These are phyloP conservation scores for Sturnus vulgaris DNA, from an alignment of 2,113 vertebrate genomes.

Conservation along the genomic window DNA sequence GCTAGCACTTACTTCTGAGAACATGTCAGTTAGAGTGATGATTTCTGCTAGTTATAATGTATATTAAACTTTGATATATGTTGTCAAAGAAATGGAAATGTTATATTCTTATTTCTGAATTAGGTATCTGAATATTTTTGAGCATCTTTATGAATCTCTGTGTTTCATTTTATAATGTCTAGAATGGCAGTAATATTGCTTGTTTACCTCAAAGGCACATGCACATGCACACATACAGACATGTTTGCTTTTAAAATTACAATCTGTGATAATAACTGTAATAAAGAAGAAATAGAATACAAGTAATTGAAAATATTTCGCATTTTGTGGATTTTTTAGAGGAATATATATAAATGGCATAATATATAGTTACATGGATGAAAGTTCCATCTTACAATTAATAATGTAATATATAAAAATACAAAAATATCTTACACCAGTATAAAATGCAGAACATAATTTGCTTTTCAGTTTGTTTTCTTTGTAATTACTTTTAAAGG, in stretches of 20 bases:
- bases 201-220: not conserved
- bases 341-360: not conserved
- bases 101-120: not conserved
- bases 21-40: not conserved
- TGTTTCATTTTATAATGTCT: not conserved
- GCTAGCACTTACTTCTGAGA: not conserved
- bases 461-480: not conserved
- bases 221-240: fast-evolving
- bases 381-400: not conserved
- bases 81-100: not conserved
- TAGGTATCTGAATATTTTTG: not conserved
- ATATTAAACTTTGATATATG: not conserved
- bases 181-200: not conserved
- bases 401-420: not conserved
- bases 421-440: not conserved
- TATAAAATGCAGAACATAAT: not conserved
- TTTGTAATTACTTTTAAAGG: not conserved
- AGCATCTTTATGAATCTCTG: not conserved
- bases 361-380: not conserved
- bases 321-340: not conserved
- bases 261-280: not conserved
- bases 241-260: not conserved
- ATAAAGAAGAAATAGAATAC: not conserved
- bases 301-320: not conserved
- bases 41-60: not conserved